Conservation (phyloP, 2,888 invertebrate species). For the Erebia aethiops region DNA sequence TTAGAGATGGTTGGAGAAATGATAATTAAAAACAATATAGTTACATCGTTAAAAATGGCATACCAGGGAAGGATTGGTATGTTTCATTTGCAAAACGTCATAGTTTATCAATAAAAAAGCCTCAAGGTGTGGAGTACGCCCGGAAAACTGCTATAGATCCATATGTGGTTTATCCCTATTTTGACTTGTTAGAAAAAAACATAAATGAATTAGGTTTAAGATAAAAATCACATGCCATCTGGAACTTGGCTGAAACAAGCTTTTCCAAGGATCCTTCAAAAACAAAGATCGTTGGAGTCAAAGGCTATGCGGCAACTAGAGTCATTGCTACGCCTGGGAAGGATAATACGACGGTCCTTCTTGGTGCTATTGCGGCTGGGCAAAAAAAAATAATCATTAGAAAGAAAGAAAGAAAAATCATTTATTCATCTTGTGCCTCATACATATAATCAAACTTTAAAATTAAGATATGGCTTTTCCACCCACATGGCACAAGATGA, state of each 20-base stretch:
- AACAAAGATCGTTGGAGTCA: conserved; percentile 43
- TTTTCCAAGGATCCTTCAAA: conserved; percentile 39
- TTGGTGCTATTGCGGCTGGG: conserved; percentile 43
- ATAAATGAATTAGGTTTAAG: neutral
- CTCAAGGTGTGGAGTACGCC: conserved; percentile 42
- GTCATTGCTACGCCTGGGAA: conserved; percentile 43
- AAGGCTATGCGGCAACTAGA: conserved; percentile 41
- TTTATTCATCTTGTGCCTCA: too few species aligned
- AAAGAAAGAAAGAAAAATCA: too few species aligned
- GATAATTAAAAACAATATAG: neutral
- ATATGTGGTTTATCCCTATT: conserved; percentile 42
- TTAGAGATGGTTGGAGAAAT: neutral
- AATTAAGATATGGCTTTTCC: too few species aligned
- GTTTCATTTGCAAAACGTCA: conserved; percentile 39
- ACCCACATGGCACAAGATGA: too few species aligned
- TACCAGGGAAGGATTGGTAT: conserved; percentile 40
- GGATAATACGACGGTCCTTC: conserved; percentile 44
- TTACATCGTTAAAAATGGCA: conserved; percentile 38
- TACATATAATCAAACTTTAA: too few species aligned
- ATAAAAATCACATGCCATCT: conserved; percentile 14
- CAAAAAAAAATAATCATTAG: too few species aligned
- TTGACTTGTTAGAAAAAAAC: conserved; percentile 19
- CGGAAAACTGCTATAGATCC: conserved; percentile 25
- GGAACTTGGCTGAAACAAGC: conserved; percentile 42
- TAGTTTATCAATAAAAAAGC: conserved; percentile 40